Conservation (phyloP, 2,797 vertebrate species). For the Eulemur mongoz region DNA sequence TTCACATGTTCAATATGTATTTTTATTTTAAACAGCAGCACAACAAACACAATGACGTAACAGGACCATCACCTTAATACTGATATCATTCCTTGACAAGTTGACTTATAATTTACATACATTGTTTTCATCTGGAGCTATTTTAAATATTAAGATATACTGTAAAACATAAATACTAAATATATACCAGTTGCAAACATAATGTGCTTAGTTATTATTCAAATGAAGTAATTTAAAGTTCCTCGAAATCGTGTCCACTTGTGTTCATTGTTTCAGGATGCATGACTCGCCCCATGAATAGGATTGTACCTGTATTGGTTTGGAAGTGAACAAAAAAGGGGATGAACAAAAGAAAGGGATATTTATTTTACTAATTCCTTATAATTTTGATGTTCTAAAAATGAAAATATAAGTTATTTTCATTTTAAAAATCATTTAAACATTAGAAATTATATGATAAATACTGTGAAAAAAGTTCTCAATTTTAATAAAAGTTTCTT, state of each 20-base stretch:
- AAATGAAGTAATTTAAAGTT: conserved; percentile 87
- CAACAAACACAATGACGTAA: conserved; percentile 82
- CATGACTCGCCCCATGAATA: conserved; percentile 99
- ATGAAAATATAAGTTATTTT: not conserved
- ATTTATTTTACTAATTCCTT: not conserved
- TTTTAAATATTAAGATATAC: conserved; percentile 80
- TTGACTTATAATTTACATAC: conserved; percentile 73
- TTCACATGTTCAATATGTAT: conserved; percentile 77
- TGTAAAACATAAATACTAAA: conserved; percentile 84
- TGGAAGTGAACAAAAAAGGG: not conserved
- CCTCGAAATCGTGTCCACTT: conserved; percentile 93
- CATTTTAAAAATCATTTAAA: not conserved
- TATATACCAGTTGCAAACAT: conserved; percentile 84
- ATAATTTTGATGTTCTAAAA: not conserved
- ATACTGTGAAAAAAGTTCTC: not conserved
- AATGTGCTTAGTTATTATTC: conserved; percentile 84
- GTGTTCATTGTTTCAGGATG: conserved; percentile 94
- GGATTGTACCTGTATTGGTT: conserved; percentile 88
- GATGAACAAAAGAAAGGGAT: not conserved
- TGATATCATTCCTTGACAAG: conserved; percentile 82
- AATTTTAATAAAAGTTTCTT: not conserved
- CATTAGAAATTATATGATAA: not conserved
- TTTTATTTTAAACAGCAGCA: conserved; percentile 87
- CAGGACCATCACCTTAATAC: conserved; percentile 82
- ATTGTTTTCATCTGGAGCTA: conserved; percentile 75